Base-by-base conservation (phyloP, 1,140 invertebrate genomes). In the Scylla paramamosain region DNA sequence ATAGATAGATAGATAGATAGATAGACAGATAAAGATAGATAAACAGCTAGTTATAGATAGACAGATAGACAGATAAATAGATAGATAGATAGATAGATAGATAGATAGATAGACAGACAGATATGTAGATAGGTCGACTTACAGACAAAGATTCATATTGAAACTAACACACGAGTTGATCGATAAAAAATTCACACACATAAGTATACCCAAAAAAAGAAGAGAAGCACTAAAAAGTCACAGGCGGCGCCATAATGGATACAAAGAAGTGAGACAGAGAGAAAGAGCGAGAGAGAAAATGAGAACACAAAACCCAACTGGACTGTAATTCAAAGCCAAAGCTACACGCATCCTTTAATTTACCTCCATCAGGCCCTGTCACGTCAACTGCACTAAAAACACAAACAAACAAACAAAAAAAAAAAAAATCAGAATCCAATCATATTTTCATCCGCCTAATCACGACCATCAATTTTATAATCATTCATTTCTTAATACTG, bases 401-500 rank as follows among this genome's bases (percentile, higher is more conserved):
- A 59, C 52, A 59, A 39, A 59, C 52, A 59, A 20, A 12, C 52
- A 59, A 59, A 14, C 46, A 4, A 7, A 48, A 14, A n/a, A n/a
- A n/a, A n/a, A n/a, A 39, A 59, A 59, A 59, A 59, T 20, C 52
- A 59, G 20, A 16, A 12, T 16, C 52, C 20, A 59, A 59, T 59
- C 52, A 59, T 59, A 59, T 59, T 59, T 77, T 25, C 67, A 77
- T 77, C 67, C 67, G 12, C 20, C 67, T 77, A 77, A 77, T 77
- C 67, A 77, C 67, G 67, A 7, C 67, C 67, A n/a, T 77, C 20
- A 25, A 77, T 77, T 77, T 12, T 77, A 77, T 77, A 77, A 77
- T 77, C 67, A 77, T 77, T 77, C 67, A 77, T 77, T 77, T 77
- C 67, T 77, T 77, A 77, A 77, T 77, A 77, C 67, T 77, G 25